Percentiles rank a stretch among this genome's conserved stretches.
Conservation (phyloP, 2,113 vertebrate genomes). For the Heloderma charlesbogerti region DNA sequence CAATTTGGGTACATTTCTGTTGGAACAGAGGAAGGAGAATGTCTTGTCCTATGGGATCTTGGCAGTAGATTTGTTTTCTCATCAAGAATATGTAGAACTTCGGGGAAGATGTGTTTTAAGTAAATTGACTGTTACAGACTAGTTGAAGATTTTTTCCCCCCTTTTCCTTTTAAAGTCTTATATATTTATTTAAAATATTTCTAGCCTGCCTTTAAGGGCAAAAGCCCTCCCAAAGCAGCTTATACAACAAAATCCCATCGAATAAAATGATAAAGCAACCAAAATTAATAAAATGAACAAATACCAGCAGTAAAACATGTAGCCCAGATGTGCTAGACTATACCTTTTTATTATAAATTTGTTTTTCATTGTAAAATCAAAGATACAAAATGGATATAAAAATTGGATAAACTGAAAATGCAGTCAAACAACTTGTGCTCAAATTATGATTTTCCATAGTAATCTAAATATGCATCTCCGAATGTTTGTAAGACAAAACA, state of each 20-base stretch:
- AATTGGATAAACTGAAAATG: background rate
- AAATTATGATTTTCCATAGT: background rate
- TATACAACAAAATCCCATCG: no score
- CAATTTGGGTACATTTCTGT: conserved; percentile 7
- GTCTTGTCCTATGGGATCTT: conserved; percentile 1
- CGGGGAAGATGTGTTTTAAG: background rate
- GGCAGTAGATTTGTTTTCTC: background rate
- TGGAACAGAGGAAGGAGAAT: conserved; percentile 8
- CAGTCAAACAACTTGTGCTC: background rate
- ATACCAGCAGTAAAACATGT: no score
- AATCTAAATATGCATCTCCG: background rate
- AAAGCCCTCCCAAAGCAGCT: no score
- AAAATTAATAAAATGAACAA: no score
- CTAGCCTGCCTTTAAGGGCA: no score
- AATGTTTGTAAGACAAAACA: background rate
- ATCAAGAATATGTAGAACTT: conserved; percentile 10
- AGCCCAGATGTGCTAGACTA: no score
- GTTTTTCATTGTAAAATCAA: background rate
- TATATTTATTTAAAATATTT: no score
- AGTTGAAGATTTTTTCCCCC: background rate
- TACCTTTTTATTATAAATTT: background rate
- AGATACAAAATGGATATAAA: background rate
- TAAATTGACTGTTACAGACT: conserved; percentile 3
- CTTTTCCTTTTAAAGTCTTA: background rate
- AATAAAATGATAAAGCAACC: no score